Conservation (phyloP, 2,797 vertebrate species). For the Trematomus bernacchii region DNA sequence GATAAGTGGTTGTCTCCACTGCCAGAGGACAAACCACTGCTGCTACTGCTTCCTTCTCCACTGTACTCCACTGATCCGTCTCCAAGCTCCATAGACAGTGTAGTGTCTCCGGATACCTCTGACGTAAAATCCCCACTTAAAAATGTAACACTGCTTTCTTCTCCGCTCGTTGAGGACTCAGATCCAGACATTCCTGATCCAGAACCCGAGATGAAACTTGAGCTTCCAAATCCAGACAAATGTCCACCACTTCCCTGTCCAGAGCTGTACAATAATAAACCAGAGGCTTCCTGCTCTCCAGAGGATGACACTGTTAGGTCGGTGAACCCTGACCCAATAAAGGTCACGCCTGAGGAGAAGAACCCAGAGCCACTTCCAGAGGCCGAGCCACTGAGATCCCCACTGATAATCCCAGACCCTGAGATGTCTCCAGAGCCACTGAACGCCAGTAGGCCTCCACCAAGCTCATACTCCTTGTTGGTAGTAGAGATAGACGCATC, state of each 20-base stretch:
- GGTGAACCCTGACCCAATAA: slow-evolving; percentile 78
- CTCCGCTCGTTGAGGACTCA: slow-evolving; percentile 73
- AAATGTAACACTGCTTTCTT: slow-evolving; percentile 75
- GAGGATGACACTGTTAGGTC: slow-evolving; percentile 80
- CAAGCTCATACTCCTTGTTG: slow-evolving; percentile 65
- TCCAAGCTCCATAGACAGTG: slow-evolving; percentile 82
- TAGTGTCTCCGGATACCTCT: slow-evolving; percentile 78
- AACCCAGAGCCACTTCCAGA: slow-evolving; percentile 78
- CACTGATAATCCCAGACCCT: slow-evolving; percentile 69
- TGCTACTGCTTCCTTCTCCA: slow-evolving; percentile 64
- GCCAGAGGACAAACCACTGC: slow-evolving; percentile 70
- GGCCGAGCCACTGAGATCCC: slow-evolving; percentile 77
- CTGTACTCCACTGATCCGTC: slow-evolving; percentile 81
- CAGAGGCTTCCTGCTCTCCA: slow-evolving; percentile 88
- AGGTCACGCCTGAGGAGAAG: slow-evolving; percentile 56
- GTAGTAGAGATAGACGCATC: slow-evolving; percentile 47
- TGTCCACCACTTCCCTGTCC: slow-evolving; percentile 83
- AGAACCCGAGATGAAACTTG: slow-evolving; percentile 80
- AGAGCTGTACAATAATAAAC: slow-evolving; percentile 84
- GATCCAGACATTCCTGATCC: slow-evolving; percentile 71
- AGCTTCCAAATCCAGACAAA: slow-evolving; percentile 72
- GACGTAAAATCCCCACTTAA: slow-evolving; percentile 82
- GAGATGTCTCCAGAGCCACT: slow-evolving; percentile 75
- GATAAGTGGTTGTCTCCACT: slow-evolving; percentile 61
- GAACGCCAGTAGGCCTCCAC: slow-evolving; percentile 52